Conservation (phyloP, 2,888 invertebrate genomes). For the Steromphala cineraria region DNA sequence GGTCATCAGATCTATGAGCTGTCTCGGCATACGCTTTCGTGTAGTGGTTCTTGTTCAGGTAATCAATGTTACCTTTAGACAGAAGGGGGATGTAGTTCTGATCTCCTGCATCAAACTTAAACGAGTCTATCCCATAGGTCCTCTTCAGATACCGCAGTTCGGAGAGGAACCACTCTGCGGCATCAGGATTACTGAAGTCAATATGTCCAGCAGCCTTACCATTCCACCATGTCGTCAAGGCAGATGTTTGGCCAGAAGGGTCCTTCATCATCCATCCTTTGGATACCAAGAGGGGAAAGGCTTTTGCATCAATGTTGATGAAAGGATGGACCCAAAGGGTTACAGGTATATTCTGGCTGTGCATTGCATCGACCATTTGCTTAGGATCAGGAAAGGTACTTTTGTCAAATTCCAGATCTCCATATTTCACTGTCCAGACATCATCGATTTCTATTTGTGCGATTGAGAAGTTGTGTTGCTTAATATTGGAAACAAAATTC, state of each 20-base stretch:
- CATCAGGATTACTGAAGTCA: slow-evolving; percentile 89
- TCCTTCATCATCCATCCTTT: slow-evolving; percentile 75
- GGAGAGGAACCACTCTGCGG: slow-evolving; percentile 84
- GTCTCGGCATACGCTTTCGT: slow-evolving; percentile 57
- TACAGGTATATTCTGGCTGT: slow-evolving; percentile 82
- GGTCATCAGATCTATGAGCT: slow-evolving; percentile 52
- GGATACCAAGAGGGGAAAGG: slow-evolving; percentile 87
- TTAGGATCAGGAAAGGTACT: slow-evolving; percentile 84
- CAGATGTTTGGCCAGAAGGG: slow-evolving; percentile 45
- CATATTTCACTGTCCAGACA: slow-evolving; percentile 92
- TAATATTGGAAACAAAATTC: slow-evolving; percentile 63
- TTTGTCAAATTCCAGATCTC: slow-evolving; percentile 84
- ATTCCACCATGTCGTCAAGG: slow-evolving; percentile 85
- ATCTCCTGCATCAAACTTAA: slow-evolving; percentile 88
- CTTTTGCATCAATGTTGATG: slow-evolving; percentile 85
- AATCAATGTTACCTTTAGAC: slow-evolving; percentile 40
- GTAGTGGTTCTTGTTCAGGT: slow-evolving; percentile 56
- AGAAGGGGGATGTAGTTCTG: slow-evolving; percentile 61
- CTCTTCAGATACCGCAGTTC: slow-evolving; percentile 83
- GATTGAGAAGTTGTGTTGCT: slow-evolving; percentile 46
- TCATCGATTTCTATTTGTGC: slow-evolving; percentile 83
- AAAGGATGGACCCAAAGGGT: slow-evolving; percentile 82
- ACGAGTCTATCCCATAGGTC: slow-evolving; percentile 86
- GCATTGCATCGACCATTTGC: slow-evolving; percentile 80
- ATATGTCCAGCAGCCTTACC: slow-evolving; percentile 84